A percentile compares a stretch with the other conserved stretches of the same genome.
phyloP scores from a whole-genome alignment of 2,797 vertebrate genomes.

The Enteromius unitaeniatus region DNA sequence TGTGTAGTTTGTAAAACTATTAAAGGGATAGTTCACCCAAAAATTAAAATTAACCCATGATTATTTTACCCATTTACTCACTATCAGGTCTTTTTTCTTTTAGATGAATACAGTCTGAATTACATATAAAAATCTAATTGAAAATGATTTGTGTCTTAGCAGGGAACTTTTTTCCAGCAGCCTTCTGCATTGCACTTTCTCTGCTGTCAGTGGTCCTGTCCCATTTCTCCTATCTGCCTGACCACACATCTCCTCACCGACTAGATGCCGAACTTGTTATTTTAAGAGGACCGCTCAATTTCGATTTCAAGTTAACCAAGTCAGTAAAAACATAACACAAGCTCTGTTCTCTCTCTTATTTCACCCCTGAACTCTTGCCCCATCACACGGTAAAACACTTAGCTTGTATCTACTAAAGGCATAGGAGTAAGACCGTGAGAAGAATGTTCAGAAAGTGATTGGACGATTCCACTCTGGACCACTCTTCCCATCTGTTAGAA shows the following conservation, averaged over 20 bases:
- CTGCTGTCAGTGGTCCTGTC: neutral
- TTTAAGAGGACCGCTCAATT: neutral
- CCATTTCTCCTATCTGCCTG: neutral
- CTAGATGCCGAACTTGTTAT: neutral
- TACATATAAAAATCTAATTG: neutral
- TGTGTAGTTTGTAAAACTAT: neutral
- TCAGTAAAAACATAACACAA: neutral
- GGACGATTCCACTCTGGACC: constrained; percentile 46
- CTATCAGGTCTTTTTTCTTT: no score
- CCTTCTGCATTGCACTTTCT: neutral
- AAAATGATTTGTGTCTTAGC: neutral
- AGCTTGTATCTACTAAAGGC: constrained; percentile 9
- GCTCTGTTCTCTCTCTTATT: neutral
- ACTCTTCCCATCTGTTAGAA: constrained; percentile 33
- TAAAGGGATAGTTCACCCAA: no score
- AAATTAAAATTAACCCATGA: no score
- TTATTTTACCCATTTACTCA: no score
- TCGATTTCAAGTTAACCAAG: neutral
- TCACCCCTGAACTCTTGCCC: neutral
- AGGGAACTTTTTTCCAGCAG: neutral
- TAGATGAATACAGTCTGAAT: no score
- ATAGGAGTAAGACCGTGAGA: constrained; percentile 22
- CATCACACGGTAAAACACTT: constrained; percentile 14
- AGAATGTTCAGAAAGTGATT: constrained; percentile 53
- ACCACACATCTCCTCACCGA: neutral